Percentiles rank a stretch among this genome's conserved stretches.
Evolutionary conservation across 2,113 vertebrate species (phyloP).

Genomic region (Misgurnus anguillicaudatus): DNA sequence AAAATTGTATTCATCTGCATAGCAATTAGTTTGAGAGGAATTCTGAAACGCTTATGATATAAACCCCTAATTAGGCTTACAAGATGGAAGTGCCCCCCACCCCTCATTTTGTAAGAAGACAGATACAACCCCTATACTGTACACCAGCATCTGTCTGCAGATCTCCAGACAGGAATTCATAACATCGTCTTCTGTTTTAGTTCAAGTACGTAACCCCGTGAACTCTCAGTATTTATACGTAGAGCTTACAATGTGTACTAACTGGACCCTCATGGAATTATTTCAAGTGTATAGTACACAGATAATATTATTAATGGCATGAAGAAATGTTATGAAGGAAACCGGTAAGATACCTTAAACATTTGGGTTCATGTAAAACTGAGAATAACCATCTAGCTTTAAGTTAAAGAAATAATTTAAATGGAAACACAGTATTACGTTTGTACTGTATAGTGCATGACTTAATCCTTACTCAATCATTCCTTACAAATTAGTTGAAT

Average conservation of each 20-base stretch:
- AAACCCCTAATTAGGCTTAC: slow-evolving; percentile 44
- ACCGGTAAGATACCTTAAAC: not conserved
- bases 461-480: slow-evolving; percentile 41
- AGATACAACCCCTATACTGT: slow-evolving; percentile 34
- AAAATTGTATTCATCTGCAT: slow-evolving; percentile 60
- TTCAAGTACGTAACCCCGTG: slow-evolving; percentile 9
- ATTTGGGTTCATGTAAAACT: not conserved
- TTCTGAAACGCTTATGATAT: not conserved
- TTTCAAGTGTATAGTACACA: slow-evolving; percentile 11
- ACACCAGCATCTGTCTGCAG: slow-evolving; percentile 30
- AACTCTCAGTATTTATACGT: slow-evolving; percentile 10
- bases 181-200: slow-evolving; percentile 29
- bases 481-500: too few species aligned
- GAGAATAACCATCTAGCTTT: too few species aligned
- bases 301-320: slow-evolving; percentile 8
- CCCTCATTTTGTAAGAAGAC: slow-evolving; percentile 21
- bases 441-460: too few species aligned
- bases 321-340: not conserved
- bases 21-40: slow-evolving; percentile 49
- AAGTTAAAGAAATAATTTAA: too few species aligned
- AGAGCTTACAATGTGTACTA: slow-evolving; percentile 18
- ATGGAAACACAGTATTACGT: too few species aligned
- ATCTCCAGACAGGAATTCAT: slow-evolving; percentile 30
- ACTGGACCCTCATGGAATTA: slow-evolving; percentile 8
- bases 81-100: not conserved